Evolutionary conservation across 2,113 vertebrate species (phyloP).

Genomic region (Mixornis gularis): DNA sequence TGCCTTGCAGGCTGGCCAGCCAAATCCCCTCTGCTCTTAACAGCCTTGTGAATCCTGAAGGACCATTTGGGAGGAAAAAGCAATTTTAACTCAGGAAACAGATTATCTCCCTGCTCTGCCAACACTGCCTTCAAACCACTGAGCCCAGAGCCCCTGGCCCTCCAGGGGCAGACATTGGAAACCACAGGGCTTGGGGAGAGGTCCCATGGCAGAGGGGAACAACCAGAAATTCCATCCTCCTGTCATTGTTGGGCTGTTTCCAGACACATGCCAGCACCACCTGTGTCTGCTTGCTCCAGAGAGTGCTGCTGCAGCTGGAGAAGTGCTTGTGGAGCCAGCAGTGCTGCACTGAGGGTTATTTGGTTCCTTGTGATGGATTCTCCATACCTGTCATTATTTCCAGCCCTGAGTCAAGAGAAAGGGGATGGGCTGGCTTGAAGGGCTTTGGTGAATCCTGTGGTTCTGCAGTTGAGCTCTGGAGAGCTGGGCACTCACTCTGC

Average conservation of each 20-base stretch:
- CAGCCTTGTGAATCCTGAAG: not conserved
- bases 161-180: fast-evolving
- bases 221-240: not conserved
- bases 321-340: not conserved
- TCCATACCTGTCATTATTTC: not conserved
- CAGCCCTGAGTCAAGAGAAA: not conserved
- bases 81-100: not conserved
- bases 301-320: not conserved
- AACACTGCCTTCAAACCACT: not conserved
- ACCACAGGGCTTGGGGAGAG: not conserved
- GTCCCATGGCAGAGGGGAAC: not conserved
- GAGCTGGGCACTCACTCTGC: not conserved
- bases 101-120: not conserved
- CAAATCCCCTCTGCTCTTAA: too few relatives aligned
- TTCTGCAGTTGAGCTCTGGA: not conserved
- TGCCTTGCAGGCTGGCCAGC: not conserved
- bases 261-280: not conserved
- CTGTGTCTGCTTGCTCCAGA: not conserved
- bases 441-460: not conserved
- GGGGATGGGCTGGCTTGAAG: not conserved
- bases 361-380: not conserved
- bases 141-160: not conserved
- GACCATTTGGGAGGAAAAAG: not conserved
- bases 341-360: not conserved
- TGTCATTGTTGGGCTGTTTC: not conserved